phyloP scores from a whole-genome alignment of 2,797 vertebrate species.

The Lycodopsis pacificus region DNA sequence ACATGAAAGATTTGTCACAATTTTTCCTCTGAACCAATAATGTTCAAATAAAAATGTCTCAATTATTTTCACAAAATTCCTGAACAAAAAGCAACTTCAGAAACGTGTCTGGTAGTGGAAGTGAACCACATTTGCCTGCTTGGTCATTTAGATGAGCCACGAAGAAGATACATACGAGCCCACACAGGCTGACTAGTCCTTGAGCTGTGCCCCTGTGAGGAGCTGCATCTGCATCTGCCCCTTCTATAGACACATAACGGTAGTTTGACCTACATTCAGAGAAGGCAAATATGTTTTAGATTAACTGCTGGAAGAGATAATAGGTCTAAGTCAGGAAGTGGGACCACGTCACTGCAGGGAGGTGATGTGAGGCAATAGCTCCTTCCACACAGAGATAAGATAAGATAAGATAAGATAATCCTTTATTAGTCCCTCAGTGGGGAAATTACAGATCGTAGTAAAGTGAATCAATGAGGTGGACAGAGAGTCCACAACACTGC shows the following conservation, averaged over 20 bases:
- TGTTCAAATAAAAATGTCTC: background rate
- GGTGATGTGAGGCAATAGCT: slow-evolving; percentile 11
- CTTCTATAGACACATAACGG: slow-evolving; percentile 15
- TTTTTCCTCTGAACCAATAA: background rate
- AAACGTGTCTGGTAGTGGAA: background rate
- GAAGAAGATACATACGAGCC: background rate
- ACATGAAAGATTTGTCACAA: background rate
- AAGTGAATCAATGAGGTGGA: no score
- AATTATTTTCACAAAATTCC: background rate
- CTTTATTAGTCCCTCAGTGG: no score
- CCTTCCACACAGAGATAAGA: background rate
- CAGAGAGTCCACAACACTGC: background rate
- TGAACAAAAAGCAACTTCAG: background rate
- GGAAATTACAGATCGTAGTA: no score
- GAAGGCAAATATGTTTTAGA: slow-evolving; percentile 44
- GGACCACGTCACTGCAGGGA: slow-evolving; percentile 18
- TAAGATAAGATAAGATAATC: no score
- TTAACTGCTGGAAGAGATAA: slow-evolving; percentile 27
- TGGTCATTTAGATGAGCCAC: background rate
- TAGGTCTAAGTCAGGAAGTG: background rate
- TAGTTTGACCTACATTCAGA: slow-evolving; percentile 66
- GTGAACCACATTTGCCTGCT: background rate
- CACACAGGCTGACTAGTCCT: background rate
- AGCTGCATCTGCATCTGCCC: slow-evolving; percentile 5
- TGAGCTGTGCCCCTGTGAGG: background rate